A percentile compares a stretch with the other conserved stretches of the same genome.
phyloP scores from a whole-genome alignment of 1,140 invertebrate species.

The Solenopsis invicta region DNA sequence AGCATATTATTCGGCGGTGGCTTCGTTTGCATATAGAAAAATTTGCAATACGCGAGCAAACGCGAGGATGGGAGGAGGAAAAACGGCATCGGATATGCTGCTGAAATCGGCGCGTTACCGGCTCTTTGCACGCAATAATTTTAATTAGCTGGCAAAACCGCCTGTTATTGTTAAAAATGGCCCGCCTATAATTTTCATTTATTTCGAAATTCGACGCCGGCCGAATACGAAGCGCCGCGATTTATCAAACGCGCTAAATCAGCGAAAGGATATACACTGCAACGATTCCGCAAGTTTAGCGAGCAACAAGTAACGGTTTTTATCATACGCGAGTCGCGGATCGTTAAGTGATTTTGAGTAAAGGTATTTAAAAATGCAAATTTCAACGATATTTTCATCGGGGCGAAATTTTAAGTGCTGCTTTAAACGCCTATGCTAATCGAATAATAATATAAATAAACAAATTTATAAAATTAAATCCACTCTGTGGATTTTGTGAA shows the following conservation, averaged over 20 bases:
- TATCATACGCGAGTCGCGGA: neutral
- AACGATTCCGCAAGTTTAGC: slow-evolving; percentile 27
- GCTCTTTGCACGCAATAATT: slow-evolving; percentile 54
- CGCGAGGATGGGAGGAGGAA: neutral
- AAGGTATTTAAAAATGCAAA: slow-evolving; percentile 42
- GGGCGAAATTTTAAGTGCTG: neutral
- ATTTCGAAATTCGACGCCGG: slow-evolving; percentile 33
- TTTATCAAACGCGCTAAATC: slow-evolving; percentile 45
- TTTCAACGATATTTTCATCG: neutral
- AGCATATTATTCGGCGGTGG: slow-evolving; percentile 41
- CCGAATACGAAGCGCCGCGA: slow-evolving; percentile 19
- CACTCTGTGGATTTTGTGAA: neutral
- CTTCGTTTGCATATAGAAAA: slow-evolving; percentile 58
- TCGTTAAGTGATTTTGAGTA: slow-evolving; percentile 25
- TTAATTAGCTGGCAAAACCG: slow-evolving; percentile 51
- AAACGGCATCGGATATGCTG: slow-evolving; percentile 19
- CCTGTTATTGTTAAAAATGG: slow-evolving; percentile 54
- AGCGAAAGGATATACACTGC: slow-evolving; percentile 27
- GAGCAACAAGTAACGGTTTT: slow-evolving; percentile 54
- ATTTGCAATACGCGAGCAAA: neutral
- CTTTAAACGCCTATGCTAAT: neutral
- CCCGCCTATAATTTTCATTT: slow-evolving; percentile 29
- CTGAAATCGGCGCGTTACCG: slow-evolving; percentile 43
- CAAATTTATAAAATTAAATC: slow-evolving; percentile 12
- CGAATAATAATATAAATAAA: slow-evolving; percentile 14